A percentile compares a stretch with the other conserved stretches of the same genome.
Conservation (phyloP, 2,113 vertebrate genomes). For the Chaenocephalus aceratus region DNA sequence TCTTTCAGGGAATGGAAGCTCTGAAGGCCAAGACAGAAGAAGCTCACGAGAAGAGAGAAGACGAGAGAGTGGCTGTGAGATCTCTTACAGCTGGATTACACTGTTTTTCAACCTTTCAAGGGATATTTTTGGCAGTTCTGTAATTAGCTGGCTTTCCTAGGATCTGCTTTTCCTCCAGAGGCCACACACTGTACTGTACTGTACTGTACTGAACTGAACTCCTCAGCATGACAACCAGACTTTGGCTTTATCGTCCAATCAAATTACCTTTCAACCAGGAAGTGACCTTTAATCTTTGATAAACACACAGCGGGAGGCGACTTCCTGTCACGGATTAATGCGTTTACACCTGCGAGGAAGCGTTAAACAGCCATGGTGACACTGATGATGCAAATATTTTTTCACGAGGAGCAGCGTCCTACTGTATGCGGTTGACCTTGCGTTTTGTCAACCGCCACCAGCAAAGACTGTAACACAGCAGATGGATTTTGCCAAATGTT, state of each 20-base stretch:
- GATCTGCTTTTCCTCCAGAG: slow-evolving; percentile 66
- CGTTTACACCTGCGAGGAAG: slow-evolving; percentile 47
- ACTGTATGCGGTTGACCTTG: slow-evolving; percentile 46
- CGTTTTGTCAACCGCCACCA: slow-evolving; percentile 56
- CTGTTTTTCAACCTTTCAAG: slow-evolving; percentile 59
- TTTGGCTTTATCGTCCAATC: slow-evolving; percentile 64
- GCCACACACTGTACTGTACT: slow-evolving; percentile 56
- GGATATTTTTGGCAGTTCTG: slow-evolving; percentile 66
- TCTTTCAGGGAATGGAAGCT: slow-evolving; percentile 58
- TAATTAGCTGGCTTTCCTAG: slow-evolving; percentile 37
- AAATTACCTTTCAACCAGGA: slow-evolving; percentile 74
- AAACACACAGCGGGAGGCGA: slow-evolving; percentile 40
- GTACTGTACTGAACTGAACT: slow-evolving; percentile 52
- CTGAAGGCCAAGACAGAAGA: slow-evolving; percentile 47
- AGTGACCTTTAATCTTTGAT: slow-evolving; percentile 78
- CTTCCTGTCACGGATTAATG: slow-evolving; percentile 41
- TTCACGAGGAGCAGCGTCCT: slow-evolving; percentile 57
- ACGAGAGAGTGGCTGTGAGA: slow-evolving; percentile 48
- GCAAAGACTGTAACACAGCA: slow-evolving; percentile 61
- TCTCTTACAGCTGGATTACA: slow-evolving; percentile 37
- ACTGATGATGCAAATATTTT: slow-evolving; percentile 64
- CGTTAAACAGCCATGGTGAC: slow-evolving; percentile 32
- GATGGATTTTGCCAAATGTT: slow-evolving; percentile 72
- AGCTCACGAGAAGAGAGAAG: slow-evolving; percentile 42
- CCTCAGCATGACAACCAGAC: slow-evolving; percentile 64